A percentile compares a stretch with the other conserved stretches of the same genome.
phyloP scores from a whole-genome alignment of 2,113 vertebrate species.

The Passer domesticus region DNA sequence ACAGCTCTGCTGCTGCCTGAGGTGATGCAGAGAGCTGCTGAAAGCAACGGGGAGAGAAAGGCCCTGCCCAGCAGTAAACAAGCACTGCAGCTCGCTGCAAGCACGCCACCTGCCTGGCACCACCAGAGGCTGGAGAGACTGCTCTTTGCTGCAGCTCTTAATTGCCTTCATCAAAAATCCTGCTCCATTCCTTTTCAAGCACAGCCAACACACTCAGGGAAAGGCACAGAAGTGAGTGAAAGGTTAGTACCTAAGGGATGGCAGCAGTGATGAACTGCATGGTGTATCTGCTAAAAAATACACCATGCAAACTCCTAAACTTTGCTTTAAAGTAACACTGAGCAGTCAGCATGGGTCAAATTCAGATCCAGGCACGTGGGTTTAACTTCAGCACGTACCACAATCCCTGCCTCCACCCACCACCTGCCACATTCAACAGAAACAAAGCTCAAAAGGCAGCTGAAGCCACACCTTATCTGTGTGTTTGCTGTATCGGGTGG shows the following conservation, averaged over 20 bases:
- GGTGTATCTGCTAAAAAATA: background rate
- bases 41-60: background rate
- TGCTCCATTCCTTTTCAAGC: background rate
- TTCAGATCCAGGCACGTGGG: background rate
- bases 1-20: background rate
- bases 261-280: background rate
- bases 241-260: background rate
- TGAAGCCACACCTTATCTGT: background rate
- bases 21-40: background rate
- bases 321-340: background rate
- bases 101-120: conserved; percentile 38
- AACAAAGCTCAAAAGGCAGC: background rate
- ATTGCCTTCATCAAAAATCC: background rate
- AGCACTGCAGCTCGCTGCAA: background rate
- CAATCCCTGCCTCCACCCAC: background rate
- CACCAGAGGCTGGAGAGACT: background rate
- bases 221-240: background rate
- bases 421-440: background rate
- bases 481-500: background rate
- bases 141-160: background rate
- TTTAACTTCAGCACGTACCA: background rate
- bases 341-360: background rate
- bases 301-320: background rate
- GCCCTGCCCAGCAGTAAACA: background rate
- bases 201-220: background rate